Evolutionary conservation across 2,797 vertebrate species (phyloP).

Genomic region (Leptatherina wallacei): DNA sequence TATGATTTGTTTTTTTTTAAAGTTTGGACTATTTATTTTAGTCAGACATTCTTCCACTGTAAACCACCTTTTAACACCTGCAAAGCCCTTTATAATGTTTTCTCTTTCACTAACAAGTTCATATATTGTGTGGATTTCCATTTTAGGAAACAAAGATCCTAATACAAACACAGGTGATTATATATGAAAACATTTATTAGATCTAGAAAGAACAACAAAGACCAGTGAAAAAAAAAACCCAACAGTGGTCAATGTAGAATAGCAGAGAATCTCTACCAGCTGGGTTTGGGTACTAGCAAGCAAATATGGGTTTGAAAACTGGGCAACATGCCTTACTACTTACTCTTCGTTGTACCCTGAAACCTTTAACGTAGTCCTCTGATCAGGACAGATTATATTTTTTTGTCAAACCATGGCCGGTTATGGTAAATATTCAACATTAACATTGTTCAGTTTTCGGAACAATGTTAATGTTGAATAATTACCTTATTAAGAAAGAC

Average conservation of each 20-base stretch:
- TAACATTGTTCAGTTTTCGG: too few species aligned
- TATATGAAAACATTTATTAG: constrained; percentile 54
- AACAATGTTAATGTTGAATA: neutral
- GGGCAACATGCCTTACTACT: neutral
- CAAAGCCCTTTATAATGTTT: neutral
- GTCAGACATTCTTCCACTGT: too few species aligned
- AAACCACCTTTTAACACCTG: neutral
- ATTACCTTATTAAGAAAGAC: neutral
- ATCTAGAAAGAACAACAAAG: constrained; percentile 39
- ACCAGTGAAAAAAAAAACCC: neutral
- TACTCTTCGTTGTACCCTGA: neutral
- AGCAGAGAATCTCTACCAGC: constrained; percentile 5
- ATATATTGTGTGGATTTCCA: neutral
- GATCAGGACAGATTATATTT: neutral
- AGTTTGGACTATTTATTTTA: too few species aligned
- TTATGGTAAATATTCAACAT: neutral
- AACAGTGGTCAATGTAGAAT: constrained; percentile 7
- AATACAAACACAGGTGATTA: neutral
- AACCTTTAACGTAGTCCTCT: constrained; percentile 2
- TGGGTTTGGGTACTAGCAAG: neutral
- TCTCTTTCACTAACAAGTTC: neutral
- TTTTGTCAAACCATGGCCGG: neutral
- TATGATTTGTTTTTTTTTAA: too few species aligned
- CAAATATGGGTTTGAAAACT: neutral
- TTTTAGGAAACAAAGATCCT: too few species aligned